Conservation (phyloP, 2,888 invertebrate species). For the Leptopilina myrica region DNA sequence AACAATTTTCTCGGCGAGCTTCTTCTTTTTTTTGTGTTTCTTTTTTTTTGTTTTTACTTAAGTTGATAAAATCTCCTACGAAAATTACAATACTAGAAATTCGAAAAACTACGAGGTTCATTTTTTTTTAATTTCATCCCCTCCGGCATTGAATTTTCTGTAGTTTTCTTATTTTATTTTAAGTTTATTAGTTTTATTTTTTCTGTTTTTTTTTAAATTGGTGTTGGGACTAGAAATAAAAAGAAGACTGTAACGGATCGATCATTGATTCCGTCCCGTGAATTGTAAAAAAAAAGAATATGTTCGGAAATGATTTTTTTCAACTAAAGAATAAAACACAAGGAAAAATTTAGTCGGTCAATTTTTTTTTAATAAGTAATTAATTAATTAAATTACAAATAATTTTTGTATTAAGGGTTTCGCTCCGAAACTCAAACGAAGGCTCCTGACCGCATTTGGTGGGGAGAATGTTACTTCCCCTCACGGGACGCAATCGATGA, state of each 20-base stretch:
- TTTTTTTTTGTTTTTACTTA: not conserved
- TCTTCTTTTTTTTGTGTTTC: not conserved
- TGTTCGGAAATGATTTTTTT: no score
- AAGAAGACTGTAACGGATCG: not conserved
- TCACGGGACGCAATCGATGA: no score
- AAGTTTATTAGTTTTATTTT: not conserved
- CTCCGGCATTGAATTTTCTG: not conserved
- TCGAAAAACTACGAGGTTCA: constrained; percentile 21
- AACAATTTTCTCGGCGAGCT: constrained; percentile 39
- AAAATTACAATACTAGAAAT: constrained; percentile 36
- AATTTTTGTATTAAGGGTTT: no score
- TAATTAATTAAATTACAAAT: no score
- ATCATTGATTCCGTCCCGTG: no score
- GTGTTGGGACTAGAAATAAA: constrained; percentile 37
- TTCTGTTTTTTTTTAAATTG: not conserved
- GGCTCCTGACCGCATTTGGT: no score
- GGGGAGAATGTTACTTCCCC: no score
- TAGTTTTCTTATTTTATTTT: not conserved
- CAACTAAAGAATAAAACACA: no score
- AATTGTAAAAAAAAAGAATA: no score
- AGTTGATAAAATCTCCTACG: constrained; percentile 26
- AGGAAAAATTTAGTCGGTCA: no score
- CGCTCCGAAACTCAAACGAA: no score
- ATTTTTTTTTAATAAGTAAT: no score
- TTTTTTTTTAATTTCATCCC: constrained; percentile 7